Base-by-base conservation (phyloP, 2,113 vertebrate genomes). In the Aix galericulata region DNA sequence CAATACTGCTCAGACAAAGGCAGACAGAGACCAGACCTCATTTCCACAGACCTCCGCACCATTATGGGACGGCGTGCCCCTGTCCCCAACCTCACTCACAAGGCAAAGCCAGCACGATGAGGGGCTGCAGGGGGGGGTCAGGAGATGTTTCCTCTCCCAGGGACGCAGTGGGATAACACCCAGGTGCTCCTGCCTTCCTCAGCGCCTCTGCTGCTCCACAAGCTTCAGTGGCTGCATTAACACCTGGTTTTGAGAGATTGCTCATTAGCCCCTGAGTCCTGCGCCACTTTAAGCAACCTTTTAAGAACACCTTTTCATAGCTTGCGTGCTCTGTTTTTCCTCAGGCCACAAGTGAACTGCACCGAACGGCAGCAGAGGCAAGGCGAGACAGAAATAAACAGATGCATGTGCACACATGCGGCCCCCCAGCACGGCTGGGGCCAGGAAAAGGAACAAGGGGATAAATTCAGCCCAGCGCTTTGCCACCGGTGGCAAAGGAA, bases 261-360 rank as follows among this genome's bases (percentile, higher is more conserved):
- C 75, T 96, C 68, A 80, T 95, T 94, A 94, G 83, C 84, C 81
- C 82, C 38, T 42, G 40, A 64, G 69, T 90, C 85, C 77, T 56
- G 81, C 71, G 88, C 77, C 92, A 89, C 66, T 93, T 92, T 18
- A 86, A 82, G 68, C 38, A 91, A 95, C 77, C 42, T 86, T 95
- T 90, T 42, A 91, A 91, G 68, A 91, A 75, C 69, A 84, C 85
- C 69, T 73, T 84, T 94, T 92, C 82, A 88, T 58, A 79, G 80
- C 63, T 60, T 29, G 25, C 58, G 62, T 31, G 86, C 66, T 94
- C 90, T 94, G 92, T 40, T 93, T 92, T 93, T 55, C 73, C 80
- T 92, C 88, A 87, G 83, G 74, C 69, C 91, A 87, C 76, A 71
- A 90, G 80, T 81, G 17, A 96, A 93, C 81, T 1, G 12, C 53